Evolutionary conservation across 2,113 vertebrate species (phyloP).

Genomic region (Clarias macrocephalus): DNA sequence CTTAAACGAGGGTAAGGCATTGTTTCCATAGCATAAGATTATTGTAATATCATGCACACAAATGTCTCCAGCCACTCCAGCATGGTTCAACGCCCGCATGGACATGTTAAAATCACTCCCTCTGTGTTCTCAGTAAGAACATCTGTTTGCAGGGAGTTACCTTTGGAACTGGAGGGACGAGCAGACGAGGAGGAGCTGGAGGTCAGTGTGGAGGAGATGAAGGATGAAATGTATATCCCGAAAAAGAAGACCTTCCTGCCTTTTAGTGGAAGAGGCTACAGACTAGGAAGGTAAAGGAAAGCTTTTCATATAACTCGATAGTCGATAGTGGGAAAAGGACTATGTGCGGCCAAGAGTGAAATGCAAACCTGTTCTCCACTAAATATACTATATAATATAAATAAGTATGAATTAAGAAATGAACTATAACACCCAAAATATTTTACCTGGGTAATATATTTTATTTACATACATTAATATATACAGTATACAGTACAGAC

Average conservation of each 20-base stretch:
- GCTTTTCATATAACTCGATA: not conserved
- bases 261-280: slow-evolving; percentile 88
- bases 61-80: not conserved
- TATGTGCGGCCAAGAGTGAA: not conserved
- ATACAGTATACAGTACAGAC: too few relatives aligned
- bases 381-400: not conserved
- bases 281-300: slow-evolving; percentile 86
- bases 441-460: not conserved
- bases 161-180: slow-evolving; percentile 79
- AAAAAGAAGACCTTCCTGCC: slow-evolving; percentile 85
- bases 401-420: not conserved
- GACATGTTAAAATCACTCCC: not conserved
- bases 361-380: not conserved
- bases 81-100: not conserved
- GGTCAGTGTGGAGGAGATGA: slow-evolving; percentile 90
- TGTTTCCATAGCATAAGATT: not conserved
- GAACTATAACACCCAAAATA: not conserved
- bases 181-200: slow-evolving; percentile 89
- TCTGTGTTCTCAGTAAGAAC: not conserved
- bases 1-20: slow-evolving; percentile 84
- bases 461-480: too few relatives aligned
- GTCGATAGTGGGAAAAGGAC: not conserved
- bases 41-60: not conserved
- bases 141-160: slow-evolving; percentile 80
- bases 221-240: slow-evolving; percentile 80